A percentile compares a stretch with the other conserved stretches of the same genome.
Conservation (phyloP, 37 sponge, comb jelly and placozoan species). For the Halichondria panicea region DNA sequence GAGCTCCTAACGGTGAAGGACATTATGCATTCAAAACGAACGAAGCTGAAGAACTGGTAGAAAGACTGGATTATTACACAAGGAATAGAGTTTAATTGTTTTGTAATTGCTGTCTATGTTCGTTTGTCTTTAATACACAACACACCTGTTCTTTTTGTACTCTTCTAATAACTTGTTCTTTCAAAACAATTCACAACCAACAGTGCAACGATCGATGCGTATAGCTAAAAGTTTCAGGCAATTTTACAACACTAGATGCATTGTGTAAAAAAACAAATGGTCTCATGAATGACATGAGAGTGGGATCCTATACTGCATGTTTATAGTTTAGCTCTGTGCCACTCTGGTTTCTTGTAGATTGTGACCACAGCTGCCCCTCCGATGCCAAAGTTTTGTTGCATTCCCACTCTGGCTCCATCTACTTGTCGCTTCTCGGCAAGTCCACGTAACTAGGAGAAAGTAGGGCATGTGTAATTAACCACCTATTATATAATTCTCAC, state of each 20-base stretch:
- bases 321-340: constrained; percentile 12
- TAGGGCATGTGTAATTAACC: no score
- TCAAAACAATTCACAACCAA: no score
- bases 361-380: constrained; percentile 80
- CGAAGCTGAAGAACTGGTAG: constrained; percentile 40
- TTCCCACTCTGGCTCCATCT: constrained; percentile 48
- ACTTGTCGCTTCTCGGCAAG: constrained; percentile 65
- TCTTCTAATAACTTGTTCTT: no score
- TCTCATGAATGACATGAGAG: no score
- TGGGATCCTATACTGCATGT: no score
- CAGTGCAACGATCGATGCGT: no score
- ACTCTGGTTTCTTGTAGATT: constrained; percentile 28
- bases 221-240: no score
- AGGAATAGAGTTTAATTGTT: not conserved
- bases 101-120: not conserved
- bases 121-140: no score
- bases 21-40: constrained; percentile 43
- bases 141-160: no score
- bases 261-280: no score
- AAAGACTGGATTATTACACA: constrained; percentile 35
- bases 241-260: no score
- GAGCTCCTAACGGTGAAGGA: constrained; percentile 58
- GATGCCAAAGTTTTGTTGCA: constrained; percentile 78
- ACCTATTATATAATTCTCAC: no score
- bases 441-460: constrained; percentile 40